A percentile compares a stretch with the other conserved stretches of the same genome.
Evolutionary conservation across 1,140 invertebrate genomes (phyloP).

Genomic region (Drosophila insularis): DNA sequence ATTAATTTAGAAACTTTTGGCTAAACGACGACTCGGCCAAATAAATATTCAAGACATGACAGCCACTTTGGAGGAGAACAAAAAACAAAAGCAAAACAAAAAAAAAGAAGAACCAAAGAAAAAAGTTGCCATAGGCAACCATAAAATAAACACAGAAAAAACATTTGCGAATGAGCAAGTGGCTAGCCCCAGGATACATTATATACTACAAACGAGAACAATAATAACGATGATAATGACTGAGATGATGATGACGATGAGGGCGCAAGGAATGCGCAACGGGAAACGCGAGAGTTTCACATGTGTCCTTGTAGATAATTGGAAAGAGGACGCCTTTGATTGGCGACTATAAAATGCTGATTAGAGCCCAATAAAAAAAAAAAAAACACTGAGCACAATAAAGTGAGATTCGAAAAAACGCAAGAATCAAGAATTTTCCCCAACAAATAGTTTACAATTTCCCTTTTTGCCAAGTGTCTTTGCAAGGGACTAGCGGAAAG

Average conservation of each 20-base stretch:
- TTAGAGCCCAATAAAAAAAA: constrained; percentile 13
- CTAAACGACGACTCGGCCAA: constrained; percentile 7
- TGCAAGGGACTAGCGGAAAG: neutral
- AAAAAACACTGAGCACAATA: neutral
- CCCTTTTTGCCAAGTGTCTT: neutral
- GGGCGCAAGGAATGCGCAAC: neutral
- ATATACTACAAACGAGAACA: constrained; percentile 18
- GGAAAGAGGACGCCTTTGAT: constrained; percentile 7
- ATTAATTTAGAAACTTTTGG: constrained; percentile 39
- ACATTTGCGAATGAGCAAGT: constrained; percentile 20
- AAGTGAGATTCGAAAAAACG: too few species aligned
- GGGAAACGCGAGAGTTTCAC: neutral
- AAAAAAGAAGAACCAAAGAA: neutral
- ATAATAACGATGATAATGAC: constrained; percentile 22
- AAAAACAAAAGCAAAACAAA: too few species aligned
- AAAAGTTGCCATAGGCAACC: constrained; percentile 7
- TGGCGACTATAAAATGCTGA: constrained; percentile 44
- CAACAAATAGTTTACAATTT: too few species aligned
- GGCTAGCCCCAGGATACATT: constrained; percentile 30
- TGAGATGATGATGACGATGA: constrained; percentile 9
- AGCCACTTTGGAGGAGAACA: neutral
- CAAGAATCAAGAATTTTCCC: too few species aligned
- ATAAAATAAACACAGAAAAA: constrained; percentile 1
- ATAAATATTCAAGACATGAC: constrained; percentile 44
- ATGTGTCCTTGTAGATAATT: constrained; percentile 2